phyloP scores from a whole-genome alignment of 2,888 invertebrate species.

The Chymomyza fuscimana region DNA sequence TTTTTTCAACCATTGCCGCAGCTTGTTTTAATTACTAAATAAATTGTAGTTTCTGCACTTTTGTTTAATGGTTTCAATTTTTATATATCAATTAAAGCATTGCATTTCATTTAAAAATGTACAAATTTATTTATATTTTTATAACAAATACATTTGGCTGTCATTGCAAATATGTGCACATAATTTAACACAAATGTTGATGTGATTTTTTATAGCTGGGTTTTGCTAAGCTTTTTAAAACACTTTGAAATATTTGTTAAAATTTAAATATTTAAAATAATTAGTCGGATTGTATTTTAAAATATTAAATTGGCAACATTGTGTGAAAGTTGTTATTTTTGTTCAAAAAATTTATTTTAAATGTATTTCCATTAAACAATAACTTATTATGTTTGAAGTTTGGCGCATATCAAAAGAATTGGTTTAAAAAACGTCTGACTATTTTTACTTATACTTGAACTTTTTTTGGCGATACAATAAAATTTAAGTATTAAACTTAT shows the following conservation, averaged over 20 bases:
- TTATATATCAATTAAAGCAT: constrained; percentile 73
- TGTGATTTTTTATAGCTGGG: background rate
- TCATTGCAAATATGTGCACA: background rate
- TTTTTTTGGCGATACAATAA: too few species aligned
- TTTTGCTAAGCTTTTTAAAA: background rate
- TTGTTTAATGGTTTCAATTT: constrained; percentile 38
- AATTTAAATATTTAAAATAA: background rate
- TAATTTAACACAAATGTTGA: background rate
- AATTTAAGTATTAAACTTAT: too few species aligned
- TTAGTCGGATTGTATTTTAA: background rate
- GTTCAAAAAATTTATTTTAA: background rate
- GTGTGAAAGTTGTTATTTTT: background rate
- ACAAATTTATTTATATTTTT: background rate
- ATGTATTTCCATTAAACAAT: background rate
- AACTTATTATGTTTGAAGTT: too few species aligned
- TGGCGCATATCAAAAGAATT: too few species aligned
- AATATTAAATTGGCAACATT: background rate
- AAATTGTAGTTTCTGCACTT: constrained; percentile 47
- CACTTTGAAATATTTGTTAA: background rate
- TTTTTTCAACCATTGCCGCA: constrained; percentile 43
- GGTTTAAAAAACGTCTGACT: too few species aligned
- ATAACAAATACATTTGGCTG: background rate
- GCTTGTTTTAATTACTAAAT: constrained; percentile 75
- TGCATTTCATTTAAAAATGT: background rate
- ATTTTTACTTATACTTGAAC: too few species aligned